phyloP scores from a whole-genome alignment of 2,888 invertebrate species.

The Dynastes grantii region DNA sequence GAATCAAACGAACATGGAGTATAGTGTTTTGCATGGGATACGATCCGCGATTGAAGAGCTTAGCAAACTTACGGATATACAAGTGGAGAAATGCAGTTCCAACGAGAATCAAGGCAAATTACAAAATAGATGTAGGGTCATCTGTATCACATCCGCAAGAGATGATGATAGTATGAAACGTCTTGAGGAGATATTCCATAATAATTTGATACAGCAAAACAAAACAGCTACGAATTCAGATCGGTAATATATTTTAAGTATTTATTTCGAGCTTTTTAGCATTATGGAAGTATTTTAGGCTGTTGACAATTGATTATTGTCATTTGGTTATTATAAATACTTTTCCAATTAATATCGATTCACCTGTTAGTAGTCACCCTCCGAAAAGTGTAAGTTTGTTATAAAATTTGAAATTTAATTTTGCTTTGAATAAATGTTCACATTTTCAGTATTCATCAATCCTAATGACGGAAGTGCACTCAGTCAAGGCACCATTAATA shows the following conservation, averaged over 20 bases:
- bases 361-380: constrained; percentile 82
- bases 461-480: constrained; percentile 86
- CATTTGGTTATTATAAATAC: constrained; percentile 93
- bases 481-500: constrained; percentile 82
- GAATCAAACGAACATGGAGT: constrained; percentile 76
- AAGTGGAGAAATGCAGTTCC: constrained; percentile 74
- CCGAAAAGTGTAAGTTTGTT: constrained; percentile 76
- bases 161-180: constrained; percentile 91
- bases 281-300: constrained; percentile 69
- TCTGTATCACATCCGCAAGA: constrained; percentile 91
- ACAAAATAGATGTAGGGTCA: constrained; percentile 82
- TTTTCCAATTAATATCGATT: constrained; percentile 86
- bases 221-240: constrained; percentile 76
- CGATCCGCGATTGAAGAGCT: constrained; percentile 89
- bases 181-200: constrained; percentile 89
- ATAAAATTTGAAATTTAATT: not conserved
- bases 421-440: not conserved
- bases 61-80: constrained; percentile 86
- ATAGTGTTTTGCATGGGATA: constrained; percentile 86
- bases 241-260: constrained; percentile 70
- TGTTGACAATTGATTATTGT: constrained; percentile 87
- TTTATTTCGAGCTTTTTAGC: not conserved
- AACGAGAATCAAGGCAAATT: constrained; percentile 69
- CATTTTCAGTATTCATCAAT: constrained; percentile 78
- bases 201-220: constrained; percentile 87